A percentile compares a stretch with the other conserved stretches of the same genome.
phyloP scores from a whole-genome alignment of 2,113 vertebrate species.

The Garra rufa region DNA sequence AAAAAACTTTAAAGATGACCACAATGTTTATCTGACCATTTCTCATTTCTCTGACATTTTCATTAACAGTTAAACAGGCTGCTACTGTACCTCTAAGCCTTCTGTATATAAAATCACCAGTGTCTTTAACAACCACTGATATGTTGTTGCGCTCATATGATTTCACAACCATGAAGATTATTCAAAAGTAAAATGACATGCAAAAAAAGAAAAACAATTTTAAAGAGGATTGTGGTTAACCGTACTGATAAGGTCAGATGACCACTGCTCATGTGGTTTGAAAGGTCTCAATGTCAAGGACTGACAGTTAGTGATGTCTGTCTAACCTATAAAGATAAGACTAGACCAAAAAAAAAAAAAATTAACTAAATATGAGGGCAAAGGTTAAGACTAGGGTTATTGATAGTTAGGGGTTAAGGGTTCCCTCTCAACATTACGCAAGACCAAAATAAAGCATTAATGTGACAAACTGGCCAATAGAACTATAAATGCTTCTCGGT shows the following conservation, averaged over 20 bases:
- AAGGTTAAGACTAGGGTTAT: background rate
- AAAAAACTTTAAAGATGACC: background rate
- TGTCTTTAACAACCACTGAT: background rate
- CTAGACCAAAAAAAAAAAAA: background rate
- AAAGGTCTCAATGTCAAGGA: background rate
- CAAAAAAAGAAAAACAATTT: too few species aligned
- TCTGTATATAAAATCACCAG: background rate
- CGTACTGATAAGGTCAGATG: background rate
- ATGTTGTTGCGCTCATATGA: background rate
- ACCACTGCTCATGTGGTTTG: background rate
- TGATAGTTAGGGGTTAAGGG: background rate
- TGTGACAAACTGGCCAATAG: background rate
- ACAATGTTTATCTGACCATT: background rate
- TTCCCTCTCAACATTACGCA: background rate
- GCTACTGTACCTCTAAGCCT: background rate
- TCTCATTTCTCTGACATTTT: background rate
- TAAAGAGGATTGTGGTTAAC: too few species aligned
- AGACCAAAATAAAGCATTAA: background rate
- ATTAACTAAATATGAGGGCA: background rate
- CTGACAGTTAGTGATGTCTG: background rate
- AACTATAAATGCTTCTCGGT: background rate
- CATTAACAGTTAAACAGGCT: background rate
- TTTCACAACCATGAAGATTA: background rate
- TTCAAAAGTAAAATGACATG: background rate
- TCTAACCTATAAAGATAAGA: conserved; percentile 1